A percentile compares a stretch with the other conserved stretches of the same genome.
Evolutionary conservation across 1,140 invertebrate genomes (phyloP).

Genomic region (Alviniconcha marisindica): DNA sequence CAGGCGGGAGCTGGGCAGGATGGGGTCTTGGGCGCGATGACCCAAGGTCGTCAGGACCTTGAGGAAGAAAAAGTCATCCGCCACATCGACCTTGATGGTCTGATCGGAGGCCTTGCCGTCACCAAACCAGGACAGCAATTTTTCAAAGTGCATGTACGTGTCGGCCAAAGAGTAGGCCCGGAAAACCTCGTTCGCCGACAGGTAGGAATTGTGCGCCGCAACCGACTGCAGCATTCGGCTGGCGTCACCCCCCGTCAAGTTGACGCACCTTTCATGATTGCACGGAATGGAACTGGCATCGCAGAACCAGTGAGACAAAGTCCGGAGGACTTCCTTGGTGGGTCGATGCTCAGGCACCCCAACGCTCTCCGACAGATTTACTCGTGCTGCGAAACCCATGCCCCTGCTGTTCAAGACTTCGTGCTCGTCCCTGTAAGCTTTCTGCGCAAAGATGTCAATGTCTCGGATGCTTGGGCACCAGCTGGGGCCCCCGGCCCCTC

Average conservation of each 20-base stretch:
- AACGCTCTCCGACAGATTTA: background rate
- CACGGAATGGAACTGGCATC: background rate
- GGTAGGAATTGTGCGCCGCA: slow-evolving; percentile 12
- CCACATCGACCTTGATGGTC: slow-evolving; percentile 15
- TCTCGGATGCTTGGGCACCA: slow-evolving; percentile 26
- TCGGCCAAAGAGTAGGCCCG: slow-evolving; percentile 15
- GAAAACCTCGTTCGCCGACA: slow-evolving; percentile 19
- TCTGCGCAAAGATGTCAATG: slow-evolving; percentile 16
- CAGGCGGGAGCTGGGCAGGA: background rate
- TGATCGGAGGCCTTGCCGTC: background rate
- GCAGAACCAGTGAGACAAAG: background rate
- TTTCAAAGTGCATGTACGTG: background rate
- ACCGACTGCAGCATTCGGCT: background rate
- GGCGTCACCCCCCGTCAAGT: background rate
- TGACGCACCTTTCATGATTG: background rate
- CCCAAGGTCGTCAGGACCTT: slow-evolving; percentile 19
- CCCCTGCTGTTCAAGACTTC: slow-evolving; percentile 16
- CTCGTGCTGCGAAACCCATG: too few species aligned
- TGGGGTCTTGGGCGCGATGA: background rate
- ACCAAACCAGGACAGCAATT: slow-evolving; percentile 20
- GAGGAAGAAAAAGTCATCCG: slow-evolving; percentile 33
- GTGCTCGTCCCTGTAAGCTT: slow-evolving; percentile 12
- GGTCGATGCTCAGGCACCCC: background rate
- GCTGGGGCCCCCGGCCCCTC: background rate
- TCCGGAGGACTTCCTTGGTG: background rate